These are phyloP conservation scores for Linnaemya tessellans DNA, from an alignment of 2,888 invertebrate species.

Conservation along the genomic window DNA sequence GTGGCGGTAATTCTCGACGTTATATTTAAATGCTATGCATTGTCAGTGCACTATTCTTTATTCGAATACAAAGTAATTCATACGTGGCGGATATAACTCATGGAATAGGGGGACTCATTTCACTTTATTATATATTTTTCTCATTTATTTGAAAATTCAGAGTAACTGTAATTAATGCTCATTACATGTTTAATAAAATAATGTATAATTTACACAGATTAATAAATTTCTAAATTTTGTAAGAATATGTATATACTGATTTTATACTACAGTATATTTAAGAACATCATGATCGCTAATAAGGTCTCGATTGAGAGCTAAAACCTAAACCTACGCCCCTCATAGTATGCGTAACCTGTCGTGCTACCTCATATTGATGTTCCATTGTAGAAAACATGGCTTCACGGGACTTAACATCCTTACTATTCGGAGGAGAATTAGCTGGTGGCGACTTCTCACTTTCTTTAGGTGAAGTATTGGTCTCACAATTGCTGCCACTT, in stretches of 20 bases:
- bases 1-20: no score
- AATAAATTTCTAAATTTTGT: constrained; percentile 41
- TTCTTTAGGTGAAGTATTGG: constrained; percentile 51
- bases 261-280: constrained; percentile 16
- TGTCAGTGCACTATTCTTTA: no score
- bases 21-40: no score
- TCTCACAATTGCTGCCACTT: constrained; percentile 12
- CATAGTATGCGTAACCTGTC: constrained; percentile 98
- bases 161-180: constrained; percentile 29
- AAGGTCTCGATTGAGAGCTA: constrained; percentile 84
- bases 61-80: no score
- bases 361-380: constrained; percentile 97
- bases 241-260: constrained; percentile 13
- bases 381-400: constrained; percentile 97
- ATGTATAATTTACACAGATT: constrained; percentile 38
- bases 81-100: no score
- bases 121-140: constrained; percentile 32
- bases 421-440: constrained; percentile 66
- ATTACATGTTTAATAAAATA: constrained; percentile 36
- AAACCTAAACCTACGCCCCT: constrained; percentile 93
- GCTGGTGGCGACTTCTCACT: constrained; percentile 46
- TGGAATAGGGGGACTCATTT: no score
- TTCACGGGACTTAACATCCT: constrained; percentile 84
- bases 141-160: constrained; percentile 46
- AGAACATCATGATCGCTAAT: constrained; percentile 40